Evolutionary conservation across 2,888 invertebrate genomes (phyloP).

Genomic region (Abrostola triplasia): DNA sequence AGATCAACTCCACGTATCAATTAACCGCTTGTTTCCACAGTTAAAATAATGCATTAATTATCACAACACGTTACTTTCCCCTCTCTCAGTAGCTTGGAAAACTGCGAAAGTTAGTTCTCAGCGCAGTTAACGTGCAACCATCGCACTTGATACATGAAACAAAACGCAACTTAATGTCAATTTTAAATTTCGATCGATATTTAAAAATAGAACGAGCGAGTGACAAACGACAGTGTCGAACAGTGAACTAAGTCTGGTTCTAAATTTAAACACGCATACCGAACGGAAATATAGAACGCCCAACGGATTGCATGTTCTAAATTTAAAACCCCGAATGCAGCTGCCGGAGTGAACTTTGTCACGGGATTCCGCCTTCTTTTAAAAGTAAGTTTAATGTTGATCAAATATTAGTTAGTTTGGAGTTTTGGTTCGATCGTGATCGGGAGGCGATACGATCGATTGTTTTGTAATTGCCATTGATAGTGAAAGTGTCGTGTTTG

Average conservation of each 20-base stretch:
- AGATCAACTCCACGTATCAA: conserved; percentile 65
- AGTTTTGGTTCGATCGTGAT: conserved; percentile 62
- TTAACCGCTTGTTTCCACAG: conserved; percentile 71
- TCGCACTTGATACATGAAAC: conserved; percentile 62
- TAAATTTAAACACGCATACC: conserved; percentile 84
- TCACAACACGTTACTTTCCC: conserved; percentile 81
- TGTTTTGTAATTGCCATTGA: conserved; percentile 77
- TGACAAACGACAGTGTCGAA: conserved; percentile 85
- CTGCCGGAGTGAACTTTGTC: conserved; percentile 85
- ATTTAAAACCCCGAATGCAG: conserved; percentile 80
- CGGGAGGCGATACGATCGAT: conserved; percentile 63
- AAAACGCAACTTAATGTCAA: conserved; percentile 61
- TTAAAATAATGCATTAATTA: conserved; percentile 81
- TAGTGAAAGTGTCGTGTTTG: conserved; percentile 74
- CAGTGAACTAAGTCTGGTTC: conserved; percentile 84
- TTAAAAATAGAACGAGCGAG: conserved; percentile 80
- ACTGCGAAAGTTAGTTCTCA: conserved; percentile 80
- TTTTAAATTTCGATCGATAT: conserved; percentile 58
- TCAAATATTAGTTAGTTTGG: conserved; percentile 36
- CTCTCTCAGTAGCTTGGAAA: conserved; percentile 79
- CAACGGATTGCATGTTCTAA: conserved; percentile 84
- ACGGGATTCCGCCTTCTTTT: conserved; percentile 76
- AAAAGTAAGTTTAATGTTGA: conserved; percentile 60
- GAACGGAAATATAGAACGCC: conserved; percentile 85
- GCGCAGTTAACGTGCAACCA: conserved; percentile 70